Evolutionary conservation across 2,888 invertebrate species (phyloP).

Genomic region (Agrotis segetum): DNA sequence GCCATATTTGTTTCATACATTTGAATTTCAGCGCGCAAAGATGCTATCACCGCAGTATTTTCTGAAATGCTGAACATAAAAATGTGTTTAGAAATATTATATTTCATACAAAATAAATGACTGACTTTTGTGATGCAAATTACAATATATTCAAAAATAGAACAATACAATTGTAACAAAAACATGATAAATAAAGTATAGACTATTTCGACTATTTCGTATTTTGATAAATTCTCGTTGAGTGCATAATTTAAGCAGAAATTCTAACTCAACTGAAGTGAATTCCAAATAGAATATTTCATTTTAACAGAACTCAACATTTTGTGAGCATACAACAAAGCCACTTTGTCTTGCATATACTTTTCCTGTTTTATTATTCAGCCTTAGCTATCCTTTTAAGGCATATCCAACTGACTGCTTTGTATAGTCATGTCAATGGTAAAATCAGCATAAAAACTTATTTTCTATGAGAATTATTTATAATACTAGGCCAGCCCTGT

Average conservation of each 20-base stretch:
- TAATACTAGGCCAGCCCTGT: not conserved
- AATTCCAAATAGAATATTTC: no score
- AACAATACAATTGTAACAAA: no score
- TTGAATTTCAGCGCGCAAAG: constrained; percentile 93
- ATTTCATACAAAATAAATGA: not conserved
- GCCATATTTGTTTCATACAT: constrained; percentile 93
- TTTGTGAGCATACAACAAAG: not conserved
- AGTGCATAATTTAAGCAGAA: no score
- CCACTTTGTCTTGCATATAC: not conserved
- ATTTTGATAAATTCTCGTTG: no score
- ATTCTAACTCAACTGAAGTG: no score
- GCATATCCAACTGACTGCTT: not conserved
- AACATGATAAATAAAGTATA: not conserved
- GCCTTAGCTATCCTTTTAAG: not conserved
- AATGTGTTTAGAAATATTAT: not conserved
- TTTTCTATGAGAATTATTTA: not conserved
- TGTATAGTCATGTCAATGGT: no score
- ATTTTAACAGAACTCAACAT: no score
- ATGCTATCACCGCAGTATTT: constrained; percentile 92
- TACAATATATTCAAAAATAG: no score
- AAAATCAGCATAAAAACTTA: not conserved
- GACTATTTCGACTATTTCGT: no score
- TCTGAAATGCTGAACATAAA: constrained; percentile 92
- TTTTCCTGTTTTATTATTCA: constrained; percentile 1
- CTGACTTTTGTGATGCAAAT: no score